Evolutionary conservation across 2,113 vertebrate genomes (phyloP), one percentile per base, ranked within the genome.

Genomic region (Gobiocypris rarus): DNA sequence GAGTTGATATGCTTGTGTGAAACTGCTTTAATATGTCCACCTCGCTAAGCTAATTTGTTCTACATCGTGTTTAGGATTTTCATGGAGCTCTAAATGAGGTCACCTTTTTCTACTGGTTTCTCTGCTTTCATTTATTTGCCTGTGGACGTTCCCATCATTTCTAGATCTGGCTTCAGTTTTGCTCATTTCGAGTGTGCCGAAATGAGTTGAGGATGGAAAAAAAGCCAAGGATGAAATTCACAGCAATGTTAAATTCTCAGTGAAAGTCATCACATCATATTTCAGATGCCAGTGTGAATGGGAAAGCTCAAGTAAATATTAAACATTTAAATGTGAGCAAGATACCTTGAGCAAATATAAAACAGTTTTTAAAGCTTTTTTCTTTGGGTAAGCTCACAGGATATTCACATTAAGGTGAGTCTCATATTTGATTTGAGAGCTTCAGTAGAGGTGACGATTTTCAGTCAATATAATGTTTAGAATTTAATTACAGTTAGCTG

Each of bases 1-100:
- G 22, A 78, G 31, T 59, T 59, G 34, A 45, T 45, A 79, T 79
- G 76, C 38, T 45, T 79, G 75, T 78, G 75, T 48, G 11, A 45
- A 73, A 24, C 41, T 48, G 41, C 75, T 78, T 78, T 78, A 81
- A 67, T 67, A 67, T 81, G 61, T 65, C 59, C 59, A 81, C 78
- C 59, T 65, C 41, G 17, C 78, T 81, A 65, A 65, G 26, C 78
- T 81, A 50, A 31, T 67, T 81, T 81, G 78, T 67, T 81, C 61
- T 34, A n/a, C 59, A 81, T 65, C 43, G 17, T 67, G 59, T 65
- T 31, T 67, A 22, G 43, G 45, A 65, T 81, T 50, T 81, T 26
- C 34, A 59, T 59, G 54, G 34, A 24, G 34, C n/a, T 77, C 75
- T 9, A 79, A 63, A 61, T 0, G 13, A 61, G 76, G n/a, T 78